Evolutionary conservation across 2,113 vertebrate species (phyloP).

Genomic region (Poicephalus gulielmi): DNA sequence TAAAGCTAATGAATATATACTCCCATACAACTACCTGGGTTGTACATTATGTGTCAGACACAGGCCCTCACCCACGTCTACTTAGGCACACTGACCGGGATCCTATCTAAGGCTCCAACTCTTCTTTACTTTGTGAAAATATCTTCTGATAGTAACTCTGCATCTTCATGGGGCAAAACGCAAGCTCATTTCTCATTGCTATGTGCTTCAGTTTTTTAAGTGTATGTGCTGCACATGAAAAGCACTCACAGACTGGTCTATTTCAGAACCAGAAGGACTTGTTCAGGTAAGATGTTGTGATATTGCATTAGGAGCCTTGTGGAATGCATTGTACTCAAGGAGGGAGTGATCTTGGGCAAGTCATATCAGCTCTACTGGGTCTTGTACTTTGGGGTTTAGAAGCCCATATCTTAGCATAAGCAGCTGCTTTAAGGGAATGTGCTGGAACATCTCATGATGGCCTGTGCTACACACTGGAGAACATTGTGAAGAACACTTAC

Average conservation of each 20-base stretch:
- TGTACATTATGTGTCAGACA: background rate
- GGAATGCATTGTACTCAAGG: background rate
- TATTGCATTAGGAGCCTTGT: background rate
- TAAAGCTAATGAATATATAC: background rate
- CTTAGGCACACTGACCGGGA: fast-evolving
- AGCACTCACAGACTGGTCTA: background rate
- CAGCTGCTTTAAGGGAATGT: background rate
- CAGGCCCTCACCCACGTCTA: fast-evolving
- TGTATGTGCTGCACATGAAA: background rate
- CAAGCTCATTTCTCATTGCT: background rate
- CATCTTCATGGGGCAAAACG: background rate
- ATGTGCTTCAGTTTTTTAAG: background rate
- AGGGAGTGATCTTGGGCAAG: background rate
- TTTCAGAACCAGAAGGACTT: background rate
- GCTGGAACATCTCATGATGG: background rate
- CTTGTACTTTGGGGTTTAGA: background rate
- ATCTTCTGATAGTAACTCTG: background rate
- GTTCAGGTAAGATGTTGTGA: background rate
- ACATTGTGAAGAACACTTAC: background rate
- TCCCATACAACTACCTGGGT: background rate
- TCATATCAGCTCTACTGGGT: background rate
- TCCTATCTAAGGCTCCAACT: background rate
- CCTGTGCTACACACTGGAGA: background rate
- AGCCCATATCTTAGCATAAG: background rate
- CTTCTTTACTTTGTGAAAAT: background rate